These are phyloP conservation scores for Bubo bubo DNA, from an alignment of 2,113 vertebrate species.

Conservation along the genomic window DNA sequence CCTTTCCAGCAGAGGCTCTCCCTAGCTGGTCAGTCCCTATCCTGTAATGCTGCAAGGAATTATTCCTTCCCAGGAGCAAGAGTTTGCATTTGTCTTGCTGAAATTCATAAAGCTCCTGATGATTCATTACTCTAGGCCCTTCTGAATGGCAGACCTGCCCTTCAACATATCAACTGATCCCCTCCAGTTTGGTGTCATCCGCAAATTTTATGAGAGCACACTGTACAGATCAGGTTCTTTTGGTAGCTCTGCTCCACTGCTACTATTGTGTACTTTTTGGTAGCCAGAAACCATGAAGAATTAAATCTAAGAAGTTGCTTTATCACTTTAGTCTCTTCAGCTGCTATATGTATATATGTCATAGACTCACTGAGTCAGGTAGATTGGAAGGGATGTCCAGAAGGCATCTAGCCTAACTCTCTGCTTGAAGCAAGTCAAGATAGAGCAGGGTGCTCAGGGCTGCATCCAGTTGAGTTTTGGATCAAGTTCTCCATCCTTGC, in stretches of 20 bases:
- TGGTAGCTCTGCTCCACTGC: neutral
- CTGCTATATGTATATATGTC: neutral
- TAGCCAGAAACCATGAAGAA: neutral
- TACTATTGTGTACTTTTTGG: neutral
- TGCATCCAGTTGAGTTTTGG: neutral
- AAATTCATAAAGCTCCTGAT: neutral
- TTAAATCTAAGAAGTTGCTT: neutral
- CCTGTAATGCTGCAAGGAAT: neutral
- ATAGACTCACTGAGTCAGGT: fast-evolving
- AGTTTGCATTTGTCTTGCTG: neutral
- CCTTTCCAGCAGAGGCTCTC: neutral
- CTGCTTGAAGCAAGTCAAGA: neutral
- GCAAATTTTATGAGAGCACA: neutral
- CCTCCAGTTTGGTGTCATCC: neutral
- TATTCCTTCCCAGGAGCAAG: neutral
- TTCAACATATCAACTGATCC: neutral
- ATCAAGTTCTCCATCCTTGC: neutral
- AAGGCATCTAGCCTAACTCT: neutral
- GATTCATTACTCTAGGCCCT: neutral
- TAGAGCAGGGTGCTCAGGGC: neutral
- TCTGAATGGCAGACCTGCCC: neutral
- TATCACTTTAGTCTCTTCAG: neutral
- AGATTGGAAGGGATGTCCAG: neutral
- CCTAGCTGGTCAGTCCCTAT: neutral
- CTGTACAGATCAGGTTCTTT: neutral